Conservation (phyloP, 1,140 invertebrate genomes). For the Drosophila athabasca region DNA sequence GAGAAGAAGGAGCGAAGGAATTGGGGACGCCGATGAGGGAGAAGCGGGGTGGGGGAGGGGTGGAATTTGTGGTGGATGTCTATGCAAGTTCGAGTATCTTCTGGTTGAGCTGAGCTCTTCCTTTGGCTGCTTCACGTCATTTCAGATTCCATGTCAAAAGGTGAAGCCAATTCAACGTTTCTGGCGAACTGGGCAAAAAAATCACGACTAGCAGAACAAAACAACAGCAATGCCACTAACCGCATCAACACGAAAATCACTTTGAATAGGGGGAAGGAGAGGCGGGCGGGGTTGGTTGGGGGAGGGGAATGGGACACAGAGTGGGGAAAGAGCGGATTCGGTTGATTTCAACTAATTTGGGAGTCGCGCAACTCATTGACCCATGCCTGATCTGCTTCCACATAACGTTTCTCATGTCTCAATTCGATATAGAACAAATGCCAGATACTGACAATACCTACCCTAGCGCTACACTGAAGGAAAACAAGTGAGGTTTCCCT, state of each 20-base stretch:
- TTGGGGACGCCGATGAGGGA: slow-evolving; percentile 30
- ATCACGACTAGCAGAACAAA: slow-evolving; percentile 64
- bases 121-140: slow-evolving; percentile 76
- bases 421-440: slow-evolving; percentile 56
- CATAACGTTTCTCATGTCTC: slow-evolving; percentile 36
- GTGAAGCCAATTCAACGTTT: slow-evolving; percentile 80
- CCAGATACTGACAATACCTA: background rate
- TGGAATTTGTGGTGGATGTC: slow-evolving; percentile 29
- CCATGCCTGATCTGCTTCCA: slow-evolving; percentile 54
- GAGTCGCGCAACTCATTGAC: slow-evolving; percentile 57
- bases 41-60: too few species aligned
- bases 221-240: slow-evolving; percentile 45
- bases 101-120: slow-evolving; percentile 52
- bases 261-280: slow-evolving; percentile 29
- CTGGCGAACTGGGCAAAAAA: slow-evolving; percentile 74
- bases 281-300: background rate
- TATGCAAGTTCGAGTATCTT: slow-evolving; percentile 14
- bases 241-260: slow-evolving; percentile 70
- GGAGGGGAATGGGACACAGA: background rate
- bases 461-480: too few species aligned
- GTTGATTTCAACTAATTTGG: slow-evolving; percentile 73
- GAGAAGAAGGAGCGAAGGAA: slow-evolving; percentile 7
- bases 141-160: slow-evolving; percentile 81
- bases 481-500: too few species aligned
- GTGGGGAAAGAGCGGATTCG: background rate